Percentiles rank a stretch among this genome's conserved stretches.
Evolutionary conservation across 23 tunicate species (phyloP).

Genomic region (Halocynthia aurantium): DNA sequence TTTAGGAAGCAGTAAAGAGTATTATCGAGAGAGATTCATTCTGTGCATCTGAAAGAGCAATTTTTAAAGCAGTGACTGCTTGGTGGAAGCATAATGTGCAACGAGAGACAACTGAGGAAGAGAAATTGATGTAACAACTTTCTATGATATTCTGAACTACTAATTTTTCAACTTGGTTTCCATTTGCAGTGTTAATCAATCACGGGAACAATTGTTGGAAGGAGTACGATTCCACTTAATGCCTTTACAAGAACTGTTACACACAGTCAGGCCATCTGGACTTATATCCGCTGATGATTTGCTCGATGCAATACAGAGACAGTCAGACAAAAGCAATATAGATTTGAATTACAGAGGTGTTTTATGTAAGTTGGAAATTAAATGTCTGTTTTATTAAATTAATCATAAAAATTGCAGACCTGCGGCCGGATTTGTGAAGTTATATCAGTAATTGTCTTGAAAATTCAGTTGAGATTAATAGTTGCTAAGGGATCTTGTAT

Average conservation of each 20-base stretch:
- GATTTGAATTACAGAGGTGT: conserved; percentile 65
- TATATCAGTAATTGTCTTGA: no score
- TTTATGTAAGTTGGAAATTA: conserved; percentile 13
- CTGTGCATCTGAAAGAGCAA: conserved; percentile 90
- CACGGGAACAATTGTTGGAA: conserved; percentile 44
- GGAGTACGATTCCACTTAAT: conserved; percentile 84
- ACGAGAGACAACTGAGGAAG: conserved; percentile 4
- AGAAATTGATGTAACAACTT: conserved; percentile 21
- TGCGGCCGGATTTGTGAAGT: background rate
- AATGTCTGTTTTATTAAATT: no score
- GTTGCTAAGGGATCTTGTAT: no score
- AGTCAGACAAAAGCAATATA: conserved; percentile 56
- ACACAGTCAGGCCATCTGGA: conserved; percentile 81
- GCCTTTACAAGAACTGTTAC: conserved; percentile 61
- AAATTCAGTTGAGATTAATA: no score
- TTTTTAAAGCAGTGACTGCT: conserved; percentile 69
- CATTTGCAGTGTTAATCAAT: background rate
- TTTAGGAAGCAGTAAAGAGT: conserved; percentile 50
- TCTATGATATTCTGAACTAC: background rate
- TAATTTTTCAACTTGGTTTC: background rate
- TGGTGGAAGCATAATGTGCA: conserved; percentile 62
- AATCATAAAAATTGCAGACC: background rate
- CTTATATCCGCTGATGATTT: conserved; percentile 63
- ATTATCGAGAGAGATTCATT: conserved; percentile 83
- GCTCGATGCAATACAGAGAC: conserved; percentile 79